phyloP scores from a whole-genome alignment of 2,888 invertebrate species.

The Pedicia rivosa region DNA sequence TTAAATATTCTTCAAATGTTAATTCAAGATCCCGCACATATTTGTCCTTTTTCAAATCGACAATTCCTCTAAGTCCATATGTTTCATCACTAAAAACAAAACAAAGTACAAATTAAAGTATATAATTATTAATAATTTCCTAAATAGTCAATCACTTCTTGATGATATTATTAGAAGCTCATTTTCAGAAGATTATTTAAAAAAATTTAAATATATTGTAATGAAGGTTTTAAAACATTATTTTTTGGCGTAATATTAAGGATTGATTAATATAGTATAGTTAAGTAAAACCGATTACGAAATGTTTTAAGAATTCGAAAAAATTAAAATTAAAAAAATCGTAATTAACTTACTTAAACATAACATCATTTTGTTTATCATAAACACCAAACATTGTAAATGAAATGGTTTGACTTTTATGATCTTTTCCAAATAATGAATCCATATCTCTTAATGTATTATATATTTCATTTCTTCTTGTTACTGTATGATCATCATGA shows the following conservation, averaged over 20 bases:
- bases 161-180: too few relatives aligned
- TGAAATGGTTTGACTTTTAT: slow-evolving; percentile 38
- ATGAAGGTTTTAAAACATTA: too few relatives aligned
- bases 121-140: too few relatives aligned
- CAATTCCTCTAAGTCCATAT: slow-evolving; percentile 20
- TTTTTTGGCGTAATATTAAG: too few relatives aligned
- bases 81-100: slow-evolving; percentile 25
- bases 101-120: too few relatives aligned
- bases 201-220: too few relatives aligned
- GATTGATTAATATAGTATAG: too few relatives aligned
- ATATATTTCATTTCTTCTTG: slow-evolving; percentile 49
- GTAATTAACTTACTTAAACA: slow-evolving; percentile 33
- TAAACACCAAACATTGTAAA: slow-evolving; percentile 55
- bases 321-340: background rate
- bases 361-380: slow-evolving; percentile 42
- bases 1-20: slow-evolving; percentile 21
- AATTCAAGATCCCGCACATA: slow-evolving; percentile 24
- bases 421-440: slow-evolving; percentile 48
- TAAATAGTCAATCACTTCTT: too few relatives aligned
- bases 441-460: slow-evolving; percentile 54
- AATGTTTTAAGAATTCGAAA: background rate
- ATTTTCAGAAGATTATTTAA: too few relatives aligned
- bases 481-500: slow-evolving; percentile 34
- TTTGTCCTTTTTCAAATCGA: slow-evolving; percentile 21
- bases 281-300: background rate